Conservation (phyloP, 2,113 vertebrate species). For the Atrichornis clamosus region DNA sequence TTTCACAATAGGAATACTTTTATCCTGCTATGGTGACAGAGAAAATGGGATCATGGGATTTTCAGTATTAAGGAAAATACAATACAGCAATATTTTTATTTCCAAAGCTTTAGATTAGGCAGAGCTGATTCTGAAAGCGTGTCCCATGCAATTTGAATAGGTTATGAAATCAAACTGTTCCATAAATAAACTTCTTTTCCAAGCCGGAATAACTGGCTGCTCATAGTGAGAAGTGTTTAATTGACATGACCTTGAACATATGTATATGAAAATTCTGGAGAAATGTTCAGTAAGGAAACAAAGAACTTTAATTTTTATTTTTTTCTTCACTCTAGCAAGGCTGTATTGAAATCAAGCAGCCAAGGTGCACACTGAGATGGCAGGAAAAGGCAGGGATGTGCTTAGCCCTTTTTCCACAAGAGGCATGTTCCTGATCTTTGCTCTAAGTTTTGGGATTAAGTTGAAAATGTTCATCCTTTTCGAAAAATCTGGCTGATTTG, state of each 20-base stretch:
- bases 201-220: neutral
- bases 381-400: neutral
- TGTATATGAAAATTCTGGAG: neutral
- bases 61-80: constrained; percentile 22
- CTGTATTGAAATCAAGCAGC: neutral
- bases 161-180: neutral
- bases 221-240: neutral
- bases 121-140: constrained; percentile 7
- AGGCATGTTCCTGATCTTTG: neutral
- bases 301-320: neutral
- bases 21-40: neutral
- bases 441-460: neutral
- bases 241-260: neutral
- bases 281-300: neutral
- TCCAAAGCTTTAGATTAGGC: constrained; percentile 12
- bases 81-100: neutral
- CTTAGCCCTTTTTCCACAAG: neutral
- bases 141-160: constrained; percentile 36
- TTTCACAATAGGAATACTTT: constrained; percentile 47
- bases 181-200: constrained; percentile 3
- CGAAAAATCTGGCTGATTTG: neutral
- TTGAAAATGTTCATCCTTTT: neutral
- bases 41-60: constrained; percentile 29
- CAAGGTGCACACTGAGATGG: rapidly evolving
- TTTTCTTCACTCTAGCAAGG: neutral